Conservation (phyloP, 1,140 invertebrate species). For the Neomicropteryx cornuta region DNA sequence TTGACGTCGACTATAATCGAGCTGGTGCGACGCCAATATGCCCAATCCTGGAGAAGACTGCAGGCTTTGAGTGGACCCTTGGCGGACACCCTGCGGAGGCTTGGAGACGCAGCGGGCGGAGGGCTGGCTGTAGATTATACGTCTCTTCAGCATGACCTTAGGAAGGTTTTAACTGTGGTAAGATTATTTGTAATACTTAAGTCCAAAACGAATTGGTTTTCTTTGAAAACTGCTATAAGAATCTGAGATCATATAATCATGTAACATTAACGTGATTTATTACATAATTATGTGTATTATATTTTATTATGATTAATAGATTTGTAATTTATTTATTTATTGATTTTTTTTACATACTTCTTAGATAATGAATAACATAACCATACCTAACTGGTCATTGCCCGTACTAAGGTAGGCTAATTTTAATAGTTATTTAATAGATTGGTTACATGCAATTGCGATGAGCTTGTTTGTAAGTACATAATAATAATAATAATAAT, state of each 20-base stretch:
- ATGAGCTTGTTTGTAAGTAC: not conserved
- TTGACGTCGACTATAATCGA: constrained; percentile 93
- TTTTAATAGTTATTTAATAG: too few relatives aligned
- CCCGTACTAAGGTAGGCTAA: too few relatives aligned
- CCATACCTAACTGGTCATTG: too few relatives aligned
- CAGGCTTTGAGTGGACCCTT: constrained; percentile 67
- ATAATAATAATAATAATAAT: too few relatives aligned
- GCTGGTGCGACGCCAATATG: constrained; percentile 72
- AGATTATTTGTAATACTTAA: constrained; percentile 21
- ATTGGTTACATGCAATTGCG: too few relatives aligned
- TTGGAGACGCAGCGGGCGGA: constrained; percentile 62
- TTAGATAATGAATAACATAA: too few relatives aligned
- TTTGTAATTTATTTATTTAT: not conserved
- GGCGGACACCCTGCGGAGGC: constrained; percentile 60
- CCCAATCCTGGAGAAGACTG: constrained; percentile 70
- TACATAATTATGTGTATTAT: not conserved
- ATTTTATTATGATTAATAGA: not conserved
- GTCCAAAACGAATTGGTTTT: constrained; percentile 2
- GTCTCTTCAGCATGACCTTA: constrained; percentile 53
- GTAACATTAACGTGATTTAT: not conserved
- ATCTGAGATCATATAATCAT: not conserved
- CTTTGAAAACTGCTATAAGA: constrained; percentile 10
- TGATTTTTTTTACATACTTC: too few relatives aligned
- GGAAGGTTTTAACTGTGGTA: constrained; percentile 51
- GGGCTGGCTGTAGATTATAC: constrained; percentile 49